Base-by-base conservation (phyloP, 1,140 invertebrate species). In the Piezodorus guildinii region DNA sequence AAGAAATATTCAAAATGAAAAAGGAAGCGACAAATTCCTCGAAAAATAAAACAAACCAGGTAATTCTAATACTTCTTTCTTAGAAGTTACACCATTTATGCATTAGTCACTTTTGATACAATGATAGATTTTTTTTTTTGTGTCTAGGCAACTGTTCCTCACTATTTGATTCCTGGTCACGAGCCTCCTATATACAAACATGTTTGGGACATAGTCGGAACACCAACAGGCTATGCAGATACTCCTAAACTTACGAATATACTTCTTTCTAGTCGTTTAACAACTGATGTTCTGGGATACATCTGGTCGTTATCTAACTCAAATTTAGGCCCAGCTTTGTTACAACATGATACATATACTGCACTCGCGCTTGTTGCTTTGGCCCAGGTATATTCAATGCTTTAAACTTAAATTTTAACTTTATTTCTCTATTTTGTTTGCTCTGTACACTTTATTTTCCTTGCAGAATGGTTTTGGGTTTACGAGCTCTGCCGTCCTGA, bases 281-380 rank as follows among this genome's bases (percentile, higher is more conserved):
- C 80, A 0, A 79, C 79, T 2, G 79, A 83, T 67, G 72, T 78
- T 19, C 73, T 85, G 3, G 83, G 83, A 16, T 77, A 80, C 62
- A 80, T 86, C 54, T 86, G 84, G 84, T 78, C 77, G 43, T 69
- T 85, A 66, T 79, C 79, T 2, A 85, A 85, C 72, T 75, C 77
- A 65, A 79, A 77, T 27, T 77, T 79, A 27, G 78, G 82, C 17
- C 83, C 83, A 8, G 75, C 79, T 51, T 73, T 85, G n/a, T 80
- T 77, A 0, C 77, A 79, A 64, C 74, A 80, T 67, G 83, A 85
- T 69, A 72, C 85, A 4, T 83, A 81, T 67, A 72, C 81, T 4
- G 74, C 81, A 25, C 72, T 85, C 51, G 82, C 82, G 17, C 71
- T 86, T 6, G 79, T 85, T 25, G 81, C 81, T 16, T 72, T 85